Evolutionary conservation across 1,140 invertebrate species (phyloP).

Genomic region (Cardiocondyla obscurior): DNA sequence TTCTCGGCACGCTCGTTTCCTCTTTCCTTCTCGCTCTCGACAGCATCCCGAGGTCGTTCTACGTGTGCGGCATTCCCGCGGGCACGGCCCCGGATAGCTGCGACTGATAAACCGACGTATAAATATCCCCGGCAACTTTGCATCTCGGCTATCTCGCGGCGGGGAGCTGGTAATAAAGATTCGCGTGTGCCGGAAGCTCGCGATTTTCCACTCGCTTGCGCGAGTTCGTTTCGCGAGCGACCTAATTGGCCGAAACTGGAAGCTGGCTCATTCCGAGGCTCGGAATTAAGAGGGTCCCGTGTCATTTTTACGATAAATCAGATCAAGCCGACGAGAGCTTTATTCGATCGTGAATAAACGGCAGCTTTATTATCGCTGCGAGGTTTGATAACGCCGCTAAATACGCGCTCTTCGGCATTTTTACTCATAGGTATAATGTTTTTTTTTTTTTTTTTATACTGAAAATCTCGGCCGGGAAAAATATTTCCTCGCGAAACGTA

Average conservation of each 20-base stretch:
- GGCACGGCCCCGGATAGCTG: not conserved
- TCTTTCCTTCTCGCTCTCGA: not conserved
- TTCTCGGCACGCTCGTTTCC: not conserved
- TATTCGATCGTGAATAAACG: not conserved
- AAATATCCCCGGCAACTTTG: constrained; percentile 64
- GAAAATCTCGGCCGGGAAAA: too few relatives aligned
- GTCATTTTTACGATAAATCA: not conserved
- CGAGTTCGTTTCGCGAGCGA: not conserved
- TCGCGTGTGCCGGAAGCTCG: constrained; percentile 16
- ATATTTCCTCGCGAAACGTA: too few relatives aligned
- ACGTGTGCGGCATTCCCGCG: constrained; percentile 48
- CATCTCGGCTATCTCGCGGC: constrained; percentile 10
- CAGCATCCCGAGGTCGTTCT: constrained; percentile 8
- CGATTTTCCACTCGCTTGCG: constrained; percentile 6
- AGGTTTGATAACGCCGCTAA: not conserved
- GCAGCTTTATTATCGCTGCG: not conserved
- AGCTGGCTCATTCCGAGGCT: not conserved
- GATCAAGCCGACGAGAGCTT: too few relatives aligned
- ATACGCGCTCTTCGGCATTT: too few relatives aligned
- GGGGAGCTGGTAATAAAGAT: constrained; percentile 2
- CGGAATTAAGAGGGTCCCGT: not conserved
- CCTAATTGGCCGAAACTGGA: constrained; percentile 17
- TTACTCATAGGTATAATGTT: too few relatives aligned
- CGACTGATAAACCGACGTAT: constrained; percentile 64
- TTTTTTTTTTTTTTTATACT: too few relatives aligned